A percentile compares a stretch with the other conserved stretches of the same genome.
Evolutionary conservation across 2,888 invertebrate species (phyloP).

Genomic region (Seira musarum): DNA sequence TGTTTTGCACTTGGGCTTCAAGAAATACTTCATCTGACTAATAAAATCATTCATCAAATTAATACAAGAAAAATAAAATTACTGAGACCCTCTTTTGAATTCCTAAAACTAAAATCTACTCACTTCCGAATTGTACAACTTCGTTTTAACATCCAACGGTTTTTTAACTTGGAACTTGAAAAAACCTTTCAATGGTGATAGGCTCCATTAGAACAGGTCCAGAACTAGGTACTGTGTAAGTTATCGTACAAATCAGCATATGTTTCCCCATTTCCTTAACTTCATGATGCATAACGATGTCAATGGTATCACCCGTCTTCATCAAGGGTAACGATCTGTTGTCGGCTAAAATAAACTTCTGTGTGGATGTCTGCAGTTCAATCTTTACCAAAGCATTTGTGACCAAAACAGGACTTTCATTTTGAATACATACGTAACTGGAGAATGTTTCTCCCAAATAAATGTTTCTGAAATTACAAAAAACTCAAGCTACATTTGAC

Average conservation of each 20-base stretch:
- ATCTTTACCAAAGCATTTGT: slow-evolving; percentile 91
- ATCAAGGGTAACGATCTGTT: slow-evolving; percentile 77
- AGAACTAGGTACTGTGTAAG: slow-evolving; percentile 77
- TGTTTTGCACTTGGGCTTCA: slow-evolving; percentile 91
- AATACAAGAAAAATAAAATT: background rate
- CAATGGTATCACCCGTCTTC: slow-evolving; percentile 87
- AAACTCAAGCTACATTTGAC: background rate
- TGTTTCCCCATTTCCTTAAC: slow-evolving; percentile 99
- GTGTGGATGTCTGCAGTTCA: slow-evolving; percentile 93
- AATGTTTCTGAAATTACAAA: slow-evolving; percentile 80
- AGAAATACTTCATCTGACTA: slow-evolving; percentile 79
- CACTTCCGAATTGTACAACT: slow-evolving; percentile 95
- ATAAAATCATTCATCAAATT: too few relatives aligned
- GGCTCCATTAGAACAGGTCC: slow-evolving; percentile 74
- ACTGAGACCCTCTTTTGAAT: too few relatives aligned
- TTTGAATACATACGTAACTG: slow-evolving; percentile 97
- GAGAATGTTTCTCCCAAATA: slow-evolving; percentile 99
- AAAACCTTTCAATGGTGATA: slow-evolving; percentile 95
- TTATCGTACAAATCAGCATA: slow-evolving; percentile 98
- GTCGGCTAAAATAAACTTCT: slow-evolving; percentile 86
- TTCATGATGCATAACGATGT: slow-evolving; percentile 98
- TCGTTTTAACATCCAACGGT: slow-evolving; percentile 98
- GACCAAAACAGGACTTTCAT: slow-evolving; percentile 90
- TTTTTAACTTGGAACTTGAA: slow-evolving; percentile 98
- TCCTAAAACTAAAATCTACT: slow-evolving; percentile 51